These are phyloP conservation scores for Steinernema carpocapsae DNA, from an alignment of 2,888 invertebrate genomes.

Conservation along the genomic window DNA sequence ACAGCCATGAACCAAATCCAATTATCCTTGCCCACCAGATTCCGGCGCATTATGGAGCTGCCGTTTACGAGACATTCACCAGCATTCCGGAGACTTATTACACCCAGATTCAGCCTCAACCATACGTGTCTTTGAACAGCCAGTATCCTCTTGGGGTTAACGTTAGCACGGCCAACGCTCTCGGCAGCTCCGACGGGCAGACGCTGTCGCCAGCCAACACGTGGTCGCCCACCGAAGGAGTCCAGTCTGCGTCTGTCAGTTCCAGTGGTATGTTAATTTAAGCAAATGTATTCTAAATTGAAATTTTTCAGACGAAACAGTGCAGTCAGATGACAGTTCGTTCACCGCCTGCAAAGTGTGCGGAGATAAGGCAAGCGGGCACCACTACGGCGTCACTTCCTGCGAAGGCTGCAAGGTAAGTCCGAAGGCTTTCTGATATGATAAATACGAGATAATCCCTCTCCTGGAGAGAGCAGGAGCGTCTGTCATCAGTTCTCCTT, in stretches of 20 bases:
- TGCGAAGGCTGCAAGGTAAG: slow-evolving; percentile 78
- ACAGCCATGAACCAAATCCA: slow-evolving; percentile 2
- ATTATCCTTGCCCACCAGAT: neutral
- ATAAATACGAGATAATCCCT: too few relatives aligned
- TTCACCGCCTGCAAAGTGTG: slow-evolving; percentile 40
- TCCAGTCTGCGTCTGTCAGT: slow-evolving; percentile 19
- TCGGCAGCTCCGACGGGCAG: neutral
- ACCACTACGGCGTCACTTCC: slow-evolving; percentile 64
- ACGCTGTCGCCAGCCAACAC: slow-evolving; percentile 22
- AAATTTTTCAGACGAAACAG: slow-evolving; percentile 9
- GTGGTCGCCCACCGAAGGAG: slow-evolving; percentile 22
- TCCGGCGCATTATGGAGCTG: slow-evolving; percentile 1
- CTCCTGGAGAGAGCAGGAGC: neutral
- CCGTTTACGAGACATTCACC: slow-evolving; percentile 1
- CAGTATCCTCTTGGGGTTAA: slow-evolving; percentile 20
- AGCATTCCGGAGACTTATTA: neutral
- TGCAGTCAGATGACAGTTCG: slow-evolving; percentile 20
- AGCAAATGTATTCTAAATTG: neutral
- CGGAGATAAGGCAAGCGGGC: slow-evolving; percentile 65
- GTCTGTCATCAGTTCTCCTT: neutral
- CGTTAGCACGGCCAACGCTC: slow-evolving; percentile 22
- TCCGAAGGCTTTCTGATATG: neutral
- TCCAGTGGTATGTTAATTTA: slow-evolving; percentile 18
- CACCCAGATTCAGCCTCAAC: slow-evolving; percentile 3
- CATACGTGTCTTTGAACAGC: neutral